phyloP scores from a whole-genome alignment of 2,797 vertebrate genomes.

The Tenualosa thibaudeaui region DNA sequence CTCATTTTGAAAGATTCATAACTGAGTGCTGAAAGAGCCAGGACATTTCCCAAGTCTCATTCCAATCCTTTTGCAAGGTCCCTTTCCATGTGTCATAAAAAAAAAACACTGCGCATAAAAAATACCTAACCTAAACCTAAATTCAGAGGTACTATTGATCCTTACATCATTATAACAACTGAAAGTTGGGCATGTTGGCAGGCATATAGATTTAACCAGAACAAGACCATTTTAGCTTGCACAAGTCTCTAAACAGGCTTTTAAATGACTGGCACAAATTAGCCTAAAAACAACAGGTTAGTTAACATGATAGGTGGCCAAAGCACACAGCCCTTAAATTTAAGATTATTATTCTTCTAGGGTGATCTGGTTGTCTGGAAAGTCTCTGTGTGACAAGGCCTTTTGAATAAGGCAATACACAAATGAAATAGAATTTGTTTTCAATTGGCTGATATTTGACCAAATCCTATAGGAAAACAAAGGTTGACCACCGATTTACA shows the following conservation, averaged over 20 bases:
- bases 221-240: background rate
- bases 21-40: too few relatives aligned
- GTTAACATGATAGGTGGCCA: constrained; percentile 3
- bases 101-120: too few relatives aligned
- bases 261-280: background rate
- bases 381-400: background rate
- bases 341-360: background rate
- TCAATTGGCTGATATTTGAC: background rate
- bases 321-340: constrained; percentile 6
- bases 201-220: background rate
- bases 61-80: too few relatives aligned
- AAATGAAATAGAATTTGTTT: background rate
- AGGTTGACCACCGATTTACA: background rate
- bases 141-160: background rate
- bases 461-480: background rate
- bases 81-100: too few relatives aligned
- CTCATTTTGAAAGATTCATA: too few relatives aligned
- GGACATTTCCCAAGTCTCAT: too few relatives aligned
- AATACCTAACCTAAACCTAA: too few relatives aligned
- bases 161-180: background rate
- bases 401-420: background rate
- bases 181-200: background rate
- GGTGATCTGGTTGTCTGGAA: background rate
- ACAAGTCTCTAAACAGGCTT: background rate
- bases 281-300: background rate